A percentile compares a stretch with the other conserved stretches of the same genome.
Evolutionary conservation across 2,888 invertebrate genomes (phyloP).

Genomic region (Erynnis tages): DNA sequence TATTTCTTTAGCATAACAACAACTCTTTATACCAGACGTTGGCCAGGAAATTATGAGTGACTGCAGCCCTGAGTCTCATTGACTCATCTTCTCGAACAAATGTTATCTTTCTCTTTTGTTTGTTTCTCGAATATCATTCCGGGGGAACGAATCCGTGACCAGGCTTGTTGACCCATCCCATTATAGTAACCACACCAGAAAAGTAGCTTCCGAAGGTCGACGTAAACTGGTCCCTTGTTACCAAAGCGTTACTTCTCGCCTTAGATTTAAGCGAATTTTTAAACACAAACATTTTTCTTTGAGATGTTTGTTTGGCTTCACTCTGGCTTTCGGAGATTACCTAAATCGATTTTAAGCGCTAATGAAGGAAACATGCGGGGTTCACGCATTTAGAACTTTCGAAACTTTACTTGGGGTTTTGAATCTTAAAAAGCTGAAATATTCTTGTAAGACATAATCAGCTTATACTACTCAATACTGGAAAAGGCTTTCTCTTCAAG

Average conservation of each 20-base stretch:
- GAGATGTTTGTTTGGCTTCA: constrained; percentile 22
- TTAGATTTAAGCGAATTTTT: constrained; percentile 33
- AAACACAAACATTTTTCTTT: constrained; percentile 26
- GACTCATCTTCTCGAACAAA: constrained; percentile 74
- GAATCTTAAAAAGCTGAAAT: too few relatives aligned
- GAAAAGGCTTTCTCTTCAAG: too few relatives aligned
- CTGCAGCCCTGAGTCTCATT: constrained; percentile 49
- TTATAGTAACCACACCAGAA: constrained; percentile 24
- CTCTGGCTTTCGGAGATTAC: constrained; percentile 16
- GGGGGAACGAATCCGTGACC: constrained; percentile 46
- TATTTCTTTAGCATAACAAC: background rate
- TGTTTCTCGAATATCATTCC: constrained; percentile 72
- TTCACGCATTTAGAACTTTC: background rate
- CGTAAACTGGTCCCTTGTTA: constrained; percentile 49
- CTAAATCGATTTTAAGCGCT: constrained; percentile 15
- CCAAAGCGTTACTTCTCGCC: constrained; percentile 42
- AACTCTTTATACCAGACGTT: constrained; percentile 1
- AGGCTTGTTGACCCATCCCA: constrained; percentile 40
- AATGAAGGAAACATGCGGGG: constrained; percentile 20
- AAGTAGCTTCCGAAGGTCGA: constrained; percentile 39
- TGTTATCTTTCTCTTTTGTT: constrained; percentile 78
- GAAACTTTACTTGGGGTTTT: background rate
- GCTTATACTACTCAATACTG: too few relatives aligned
- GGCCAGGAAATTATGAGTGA: constrained; percentile 23
- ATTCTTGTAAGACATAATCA: too few relatives aligned